These are phyloP conservation scores for Diogma glabrata DNA, from an alignment of 2,888 invertebrate genomes.

Conservation along the genomic window DNA sequence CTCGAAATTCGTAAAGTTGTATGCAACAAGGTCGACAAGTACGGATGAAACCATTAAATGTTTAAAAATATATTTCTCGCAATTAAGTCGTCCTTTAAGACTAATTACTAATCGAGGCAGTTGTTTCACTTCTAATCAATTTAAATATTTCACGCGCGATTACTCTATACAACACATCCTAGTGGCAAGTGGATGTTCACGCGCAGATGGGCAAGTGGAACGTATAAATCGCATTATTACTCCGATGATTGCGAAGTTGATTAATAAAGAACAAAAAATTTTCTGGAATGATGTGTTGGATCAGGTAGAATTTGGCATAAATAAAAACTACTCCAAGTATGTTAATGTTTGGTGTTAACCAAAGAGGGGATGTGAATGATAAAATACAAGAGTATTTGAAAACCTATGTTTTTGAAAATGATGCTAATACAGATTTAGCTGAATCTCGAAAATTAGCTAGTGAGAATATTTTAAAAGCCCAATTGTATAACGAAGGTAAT, in stretches of 20 bases:
- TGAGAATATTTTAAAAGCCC: neutral
- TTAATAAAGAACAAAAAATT: neutral
- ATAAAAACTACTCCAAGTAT: neutral
- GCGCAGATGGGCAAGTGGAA: neutral
- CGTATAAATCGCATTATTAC: neutral
- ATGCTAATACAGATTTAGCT: neutral
- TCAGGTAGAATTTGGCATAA: neutral
- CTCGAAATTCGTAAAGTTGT: conserved; percentile 11
- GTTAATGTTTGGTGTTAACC: neutral
- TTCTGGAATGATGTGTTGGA: neutral
- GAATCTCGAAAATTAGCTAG: neutral
- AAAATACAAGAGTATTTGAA: neutral
- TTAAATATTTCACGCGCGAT: conserved; percentile 2
- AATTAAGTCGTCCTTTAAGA: conserved; percentile 11
- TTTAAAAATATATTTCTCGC: conserved; percentile 10
- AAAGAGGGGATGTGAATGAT: neutral
- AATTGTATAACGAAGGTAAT: neutral
- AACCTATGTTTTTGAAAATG: neutral
- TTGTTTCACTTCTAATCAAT: conserved; percentile 11
- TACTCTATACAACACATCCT: conserved; percentile 14
- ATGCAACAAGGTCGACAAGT: conserved; percentile 12
- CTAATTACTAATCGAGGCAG: too few relatives aligned
- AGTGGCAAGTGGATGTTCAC: conserved; percentile 11
- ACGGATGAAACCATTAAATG: conserved; percentile 8
- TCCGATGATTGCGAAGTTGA: neutral